Evolutionary conservation across 2,113 vertebrate genomes (phyloP), one percentile per base, ranked within the genome.

Genomic region (Tetrax tetrax): DNA sequence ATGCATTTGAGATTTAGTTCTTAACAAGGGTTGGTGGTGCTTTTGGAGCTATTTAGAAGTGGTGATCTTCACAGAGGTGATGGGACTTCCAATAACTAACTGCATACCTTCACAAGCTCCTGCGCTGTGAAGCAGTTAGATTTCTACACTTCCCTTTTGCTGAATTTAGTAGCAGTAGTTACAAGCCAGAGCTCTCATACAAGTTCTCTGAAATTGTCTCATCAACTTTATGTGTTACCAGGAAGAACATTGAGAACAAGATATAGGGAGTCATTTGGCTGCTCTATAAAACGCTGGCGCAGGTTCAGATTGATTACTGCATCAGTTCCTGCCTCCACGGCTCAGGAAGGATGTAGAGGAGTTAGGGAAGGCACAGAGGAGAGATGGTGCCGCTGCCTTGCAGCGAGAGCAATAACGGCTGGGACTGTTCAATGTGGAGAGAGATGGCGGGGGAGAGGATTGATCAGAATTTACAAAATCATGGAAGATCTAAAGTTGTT

Each of bases 341-440:
- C 37, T 85, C 48, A n/a, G 37, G 82, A 87, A 51, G 28, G 61
- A 70, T 66, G 28, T n/a, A 16, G 41, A 72, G 41, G 37, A 59
- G 33, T 38, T 37, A 38, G 57, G 61, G 82, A 90, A 66, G 50
- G 61, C 57, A 45, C 47, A 29, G 81, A 33, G 61, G 41, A 63
- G 69, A 37, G 61, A 56, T 59, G 56, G 25, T 2, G 5, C 28
- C 1, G 3, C 65, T 59, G 31, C 51, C 45, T 56, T 65, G 48
- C 9, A 64, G 72, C 0, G 3, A 48, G 11, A 90, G 37, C 64
- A 45, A 0, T 59, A 70, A 70, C 1, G 2, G 25, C 60, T 78
- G 65, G 2, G 13, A 29, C 12, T 28, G 37, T n/a, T 89, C 0
- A 0, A 15, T 35, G 31, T 2, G 16, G 31, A 53, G 25, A 59